These are phyloP conservation scores for Nymphalis c-album DNA, from an alignment of 2,888 invertebrate genomes.

Conservation along the genomic window DNA sequence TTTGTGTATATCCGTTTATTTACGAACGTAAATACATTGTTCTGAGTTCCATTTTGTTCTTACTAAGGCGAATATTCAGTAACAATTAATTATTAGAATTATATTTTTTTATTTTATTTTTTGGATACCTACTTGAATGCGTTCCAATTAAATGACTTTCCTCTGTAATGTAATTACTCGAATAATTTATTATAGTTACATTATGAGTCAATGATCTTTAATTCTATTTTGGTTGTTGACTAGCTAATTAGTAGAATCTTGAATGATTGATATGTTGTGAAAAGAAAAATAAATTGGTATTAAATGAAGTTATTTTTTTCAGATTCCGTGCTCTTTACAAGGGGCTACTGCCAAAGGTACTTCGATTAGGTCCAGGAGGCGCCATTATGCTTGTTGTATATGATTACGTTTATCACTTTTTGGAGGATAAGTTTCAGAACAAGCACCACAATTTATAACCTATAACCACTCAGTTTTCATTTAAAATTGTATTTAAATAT, in stretches of 20 bases:
- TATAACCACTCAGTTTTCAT: not conserved
- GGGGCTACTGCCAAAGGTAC: conserved; percentile 93
- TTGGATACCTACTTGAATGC: not conserved
- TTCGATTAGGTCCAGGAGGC: conserved; percentile 95
- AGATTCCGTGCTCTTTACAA: conserved; percentile 94
- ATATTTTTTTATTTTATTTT: not conserved
- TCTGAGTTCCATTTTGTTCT: not conserved
- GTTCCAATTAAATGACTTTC: conserved; percentile 7
- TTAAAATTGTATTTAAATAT: too few species aligned
- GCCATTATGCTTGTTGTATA: conserved; percentile 97
- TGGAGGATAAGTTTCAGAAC: conserved; percentile 75
- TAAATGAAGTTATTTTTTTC: conserved; percentile 46
- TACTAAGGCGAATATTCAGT: not conserved
- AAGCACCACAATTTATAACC: conserved; percentile 33
- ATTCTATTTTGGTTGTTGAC: conserved; percentile 21
- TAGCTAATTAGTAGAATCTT: conserved; percentile 17
- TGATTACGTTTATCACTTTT: conserved; percentile 90
- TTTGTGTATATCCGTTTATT: not conserved
- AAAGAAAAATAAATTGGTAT: not conserved
- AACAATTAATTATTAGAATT: not conserved
- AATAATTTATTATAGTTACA: not conserved
- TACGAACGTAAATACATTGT: not conserved
- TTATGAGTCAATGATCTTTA: conserved; percentile 27
- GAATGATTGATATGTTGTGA: not conserved
- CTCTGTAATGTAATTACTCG: not conserved